phyloP scores from a whole-genome alignment of 2,888 invertebrate genomes.

The Dusona sp. region DNA sequence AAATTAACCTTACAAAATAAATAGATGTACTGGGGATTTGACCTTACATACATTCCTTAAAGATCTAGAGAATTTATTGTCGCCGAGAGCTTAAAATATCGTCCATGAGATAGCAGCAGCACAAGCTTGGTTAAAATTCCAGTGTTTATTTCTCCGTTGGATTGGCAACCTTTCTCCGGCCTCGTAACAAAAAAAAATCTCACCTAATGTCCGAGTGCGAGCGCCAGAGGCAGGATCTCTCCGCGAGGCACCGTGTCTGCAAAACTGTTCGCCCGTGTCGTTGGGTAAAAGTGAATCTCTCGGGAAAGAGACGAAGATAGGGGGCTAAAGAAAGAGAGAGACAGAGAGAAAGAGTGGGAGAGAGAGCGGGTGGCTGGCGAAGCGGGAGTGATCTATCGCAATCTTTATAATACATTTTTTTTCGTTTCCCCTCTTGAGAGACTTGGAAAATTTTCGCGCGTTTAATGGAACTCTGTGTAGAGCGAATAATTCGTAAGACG shows the following conservation, averaged over 20 bases:
- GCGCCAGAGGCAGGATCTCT: conserved; percentile 77
- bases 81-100: not conserved
- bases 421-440: conserved; percentile 2
- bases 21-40: too few relatives aligned
- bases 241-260: conserved; percentile 71
- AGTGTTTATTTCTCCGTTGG: not conserved
- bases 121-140: not conserved
- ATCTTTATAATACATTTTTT: conserved; percentile 44
- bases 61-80: not conserved
- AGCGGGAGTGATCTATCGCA: conserved; percentile 37
- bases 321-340: not conserved
- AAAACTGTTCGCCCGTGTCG: conserved; percentile 74
- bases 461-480: conserved; percentile 45
- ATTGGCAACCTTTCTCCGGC: not conserved
- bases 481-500: conserved; percentile 19
- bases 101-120: not conserved
- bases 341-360: conserved; percentile 15
- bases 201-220: conserved; percentile 77
- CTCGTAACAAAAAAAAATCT: conserved; percentile 69
- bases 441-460: conserved; percentile 36
- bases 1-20: too few relatives aligned
- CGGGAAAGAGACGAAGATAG: conserved; percentile 42
- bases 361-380: conserved; percentile 29
- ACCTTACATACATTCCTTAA: too few relatives aligned
- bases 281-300: conserved; percentile 67